Conservation (phyloP, 1,140 invertebrate species). For the Drusus annulatus region DNA sequence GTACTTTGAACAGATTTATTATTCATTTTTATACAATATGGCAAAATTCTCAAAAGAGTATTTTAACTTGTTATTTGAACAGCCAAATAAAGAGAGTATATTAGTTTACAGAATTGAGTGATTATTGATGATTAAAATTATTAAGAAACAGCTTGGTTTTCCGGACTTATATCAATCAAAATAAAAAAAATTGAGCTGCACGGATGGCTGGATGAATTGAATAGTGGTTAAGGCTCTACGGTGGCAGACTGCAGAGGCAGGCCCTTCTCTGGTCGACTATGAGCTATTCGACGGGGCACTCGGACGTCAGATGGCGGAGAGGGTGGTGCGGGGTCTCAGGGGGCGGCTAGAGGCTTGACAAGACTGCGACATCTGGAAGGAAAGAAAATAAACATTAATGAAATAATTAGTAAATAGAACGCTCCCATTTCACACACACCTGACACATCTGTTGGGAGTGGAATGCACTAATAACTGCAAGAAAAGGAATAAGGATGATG, state of each 20-base stretch:
- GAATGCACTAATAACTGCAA: no score
- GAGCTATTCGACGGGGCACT: constrained; percentile 36
- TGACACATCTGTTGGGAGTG: no score
- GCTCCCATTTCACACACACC: no score
- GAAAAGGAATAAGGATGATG: no score
- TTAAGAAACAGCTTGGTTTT: background rate
- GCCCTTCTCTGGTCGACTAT: constrained; percentile 18
- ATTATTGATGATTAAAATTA: background rate
- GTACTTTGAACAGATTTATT: background rate
- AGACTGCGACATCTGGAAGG: constrained; percentile 40
- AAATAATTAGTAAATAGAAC: no score
- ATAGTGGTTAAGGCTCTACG: no score
- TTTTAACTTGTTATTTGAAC: background rate
- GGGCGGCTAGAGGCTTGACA: background rate
- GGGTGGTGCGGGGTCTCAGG: constrained; percentile 3
- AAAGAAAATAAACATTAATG: background rate
- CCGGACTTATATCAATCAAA: background rate
- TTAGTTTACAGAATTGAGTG: no score
- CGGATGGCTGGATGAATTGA: no score
- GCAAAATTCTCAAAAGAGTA: background rate
- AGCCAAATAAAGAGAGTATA: no score
- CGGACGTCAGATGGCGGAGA: constrained; percentile 36
- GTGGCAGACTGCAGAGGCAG: background rate
- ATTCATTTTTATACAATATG: background rate
- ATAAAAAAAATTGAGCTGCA: no score